Conservation (phyloP, 2,797 vertebrate species). For the Chromis chromis region DNA sequence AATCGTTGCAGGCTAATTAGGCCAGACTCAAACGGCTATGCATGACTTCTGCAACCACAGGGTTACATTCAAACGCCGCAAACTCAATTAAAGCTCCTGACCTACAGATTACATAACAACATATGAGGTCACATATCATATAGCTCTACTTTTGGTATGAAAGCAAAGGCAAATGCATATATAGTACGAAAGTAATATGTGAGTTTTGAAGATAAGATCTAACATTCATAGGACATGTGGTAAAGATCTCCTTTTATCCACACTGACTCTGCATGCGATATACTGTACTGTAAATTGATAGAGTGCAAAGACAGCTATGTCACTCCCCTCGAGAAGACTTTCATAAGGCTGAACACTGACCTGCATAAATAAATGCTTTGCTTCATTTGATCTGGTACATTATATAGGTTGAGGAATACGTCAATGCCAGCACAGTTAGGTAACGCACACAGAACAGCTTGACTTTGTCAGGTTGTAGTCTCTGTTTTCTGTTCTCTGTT, state of each 20-base stretch:
- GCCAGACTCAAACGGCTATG: conserved; percentile 8
- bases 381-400: conserved; percentile 37
- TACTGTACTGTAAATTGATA: not conserved
- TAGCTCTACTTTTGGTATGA: not conserved
- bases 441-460: conserved; percentile 32
- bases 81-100: conserved; percentile 39
- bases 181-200: conserved; percentile 5
- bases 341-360: conserved; percentile 24
- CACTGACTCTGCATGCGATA: not conserved
- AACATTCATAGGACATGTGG: conserved; percentile 10
- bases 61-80: conserved; percentile 14
- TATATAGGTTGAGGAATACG: conserved; percentile 19
- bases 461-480: conserved; percentile 38
- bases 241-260: conserved; percentile 20
- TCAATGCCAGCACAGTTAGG: conserved; percentile 40
- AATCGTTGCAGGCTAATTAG: conserved; percentile 13
- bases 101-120: conserved; percentile 43
- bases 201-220: conserved; percentile 25
- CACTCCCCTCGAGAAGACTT: not conserved
- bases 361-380: conserved; percentile 13
- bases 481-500: conserved; percentile 43
- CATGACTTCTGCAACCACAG: conserved; percentile 36
- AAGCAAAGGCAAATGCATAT: conserved; percentile 17
- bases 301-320: conserved; percentile 1
- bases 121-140: conserved; percentile 33